Evolutionary conservation across 2,113 vertebrate genomes (phyloP).

Genomic region (Maccullochella peelii): DNA sequence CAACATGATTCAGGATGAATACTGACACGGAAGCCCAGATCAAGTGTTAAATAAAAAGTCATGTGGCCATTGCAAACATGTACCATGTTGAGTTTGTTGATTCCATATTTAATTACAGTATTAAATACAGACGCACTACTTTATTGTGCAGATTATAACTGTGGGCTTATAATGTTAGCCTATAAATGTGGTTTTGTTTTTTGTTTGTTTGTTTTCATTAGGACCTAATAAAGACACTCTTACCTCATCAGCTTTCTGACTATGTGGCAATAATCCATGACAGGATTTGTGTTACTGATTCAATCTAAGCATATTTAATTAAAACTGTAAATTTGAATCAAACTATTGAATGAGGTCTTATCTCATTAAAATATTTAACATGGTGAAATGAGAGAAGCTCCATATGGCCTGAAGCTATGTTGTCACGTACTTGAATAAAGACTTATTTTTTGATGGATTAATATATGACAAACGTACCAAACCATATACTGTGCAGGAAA

Average conservation of each 20-base stretch:
- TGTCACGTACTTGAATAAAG: not conserved
- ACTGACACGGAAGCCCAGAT: not conserved
- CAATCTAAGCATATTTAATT: not conserved
- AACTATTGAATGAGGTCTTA: not conserved
- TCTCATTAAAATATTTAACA: not conserved
- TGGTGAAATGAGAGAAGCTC: not conserved
- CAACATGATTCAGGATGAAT: not conserved
- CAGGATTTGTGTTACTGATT: not conserved
- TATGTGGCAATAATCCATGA: not conserved
- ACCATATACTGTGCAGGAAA: not conserved
- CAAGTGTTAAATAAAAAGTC: not conserved
- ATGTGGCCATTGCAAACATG: not conserved
- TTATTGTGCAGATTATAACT: not conserved
- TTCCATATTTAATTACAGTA: not conserved
- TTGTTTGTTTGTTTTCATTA: constrained; percentile 3
- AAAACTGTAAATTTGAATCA: not conserved
- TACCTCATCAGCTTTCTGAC: not conserved
- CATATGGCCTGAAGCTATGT: not conserved
- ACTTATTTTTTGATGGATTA: too few species aligned
- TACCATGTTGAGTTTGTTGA: not conserved
- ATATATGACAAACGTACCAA: not conserved
- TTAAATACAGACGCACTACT: not conserved
- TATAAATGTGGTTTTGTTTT: not conserved
- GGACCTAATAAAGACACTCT: not conserved
- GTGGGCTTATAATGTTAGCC: not conserved